Conservation (phyloP, 2,797 vertebrate species). For the Pogoniulus pusillus region DNA sequence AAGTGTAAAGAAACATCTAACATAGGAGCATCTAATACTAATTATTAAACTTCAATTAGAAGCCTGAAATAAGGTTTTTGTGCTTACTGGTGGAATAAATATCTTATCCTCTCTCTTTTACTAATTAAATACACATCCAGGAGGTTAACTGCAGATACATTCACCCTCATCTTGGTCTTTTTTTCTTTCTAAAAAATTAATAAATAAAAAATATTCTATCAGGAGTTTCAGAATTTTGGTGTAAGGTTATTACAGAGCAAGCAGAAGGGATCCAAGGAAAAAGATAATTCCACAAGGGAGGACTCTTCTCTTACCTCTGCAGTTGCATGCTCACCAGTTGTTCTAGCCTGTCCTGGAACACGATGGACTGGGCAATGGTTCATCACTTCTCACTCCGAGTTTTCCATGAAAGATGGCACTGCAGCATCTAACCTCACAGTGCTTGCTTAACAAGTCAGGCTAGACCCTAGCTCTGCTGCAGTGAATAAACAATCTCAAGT, state of each 20-base stretch:
- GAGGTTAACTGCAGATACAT: not conserved
- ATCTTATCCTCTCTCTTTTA: not conserved
- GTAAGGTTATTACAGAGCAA: not conserved
- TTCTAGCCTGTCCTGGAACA: conserved; percentile 9
- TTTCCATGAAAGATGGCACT: conserved; percentile 5
- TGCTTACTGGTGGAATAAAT: not conserved
- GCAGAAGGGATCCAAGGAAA: not conserved
- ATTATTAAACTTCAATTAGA: not conserved
- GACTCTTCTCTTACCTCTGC: conserved; percentile 58
- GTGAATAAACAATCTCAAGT: conserved; percentile 66
- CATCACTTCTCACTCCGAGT: not conserved
- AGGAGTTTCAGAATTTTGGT: not conserved
- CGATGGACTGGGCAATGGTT: not conserved
- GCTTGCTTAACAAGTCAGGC: conserved; percentile 34
- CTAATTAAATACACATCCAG: not conserved
- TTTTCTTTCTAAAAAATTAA: not conserved
- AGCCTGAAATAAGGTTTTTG: not conserved
- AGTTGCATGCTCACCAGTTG: not conserved
- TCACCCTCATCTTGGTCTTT: not conserved
- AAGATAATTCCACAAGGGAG: not conserved
- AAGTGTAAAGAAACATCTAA: not conserved
- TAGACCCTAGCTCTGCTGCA: conserved; percentile 43
- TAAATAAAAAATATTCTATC: too few relatives aligned
- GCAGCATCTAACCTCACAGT: conserved; percentile 14
- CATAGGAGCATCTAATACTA: not conserved